A percentile compares a stretch with the other conserved stretches of the same genome.
These are phyloP conservation scores for Drosophila ercepeae DNA, from an alignment of 1,140 invertebrate species.

Conservation along the genomic window DNA sequence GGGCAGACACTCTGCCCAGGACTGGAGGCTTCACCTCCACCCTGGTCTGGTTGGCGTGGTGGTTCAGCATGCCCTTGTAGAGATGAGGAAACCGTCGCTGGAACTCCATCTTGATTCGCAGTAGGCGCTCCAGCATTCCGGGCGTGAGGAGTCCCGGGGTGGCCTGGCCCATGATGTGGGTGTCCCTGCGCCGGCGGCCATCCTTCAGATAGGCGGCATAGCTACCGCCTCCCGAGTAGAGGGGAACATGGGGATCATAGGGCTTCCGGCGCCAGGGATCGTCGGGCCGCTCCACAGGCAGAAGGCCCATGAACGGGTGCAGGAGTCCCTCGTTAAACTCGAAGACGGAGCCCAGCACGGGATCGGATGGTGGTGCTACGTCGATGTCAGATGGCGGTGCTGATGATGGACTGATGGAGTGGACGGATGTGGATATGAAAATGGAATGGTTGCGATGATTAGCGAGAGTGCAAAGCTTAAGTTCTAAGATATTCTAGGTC, in stretches of 20 bases:
- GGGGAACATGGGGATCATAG: conserved; percentile 52
- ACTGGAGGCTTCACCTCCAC: conserved; percentile 70
- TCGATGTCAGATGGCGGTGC: conserved; percentile 42
- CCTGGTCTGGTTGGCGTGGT: conserved; percentile 56
- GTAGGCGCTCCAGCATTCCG: conserved; percentile 68
- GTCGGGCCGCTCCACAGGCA: conserved; percentile 47
- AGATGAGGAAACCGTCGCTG: conserved; percentile 66
- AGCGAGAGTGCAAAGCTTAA: conserved; percentile 3
- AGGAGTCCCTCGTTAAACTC: conserved; percentile 44
- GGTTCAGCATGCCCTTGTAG: conserved; percentile 70
- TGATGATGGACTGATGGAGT: conserved; percentile 71
- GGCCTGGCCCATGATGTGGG: conserved; percentile 58
- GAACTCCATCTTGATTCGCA: conserved; percentile 69
- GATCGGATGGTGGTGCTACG: conserved; percentile 29
- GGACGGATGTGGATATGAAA: conserved; percentile 19
- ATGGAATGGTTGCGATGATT: conserved; percentile 33
- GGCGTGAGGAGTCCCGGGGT: conserved; percentile 55
- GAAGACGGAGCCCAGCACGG: conserved; percentile 46
- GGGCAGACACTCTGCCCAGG: conserved; percentile 13
- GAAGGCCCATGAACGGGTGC: conserved; percentile 74
- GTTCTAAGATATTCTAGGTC: conserved; percentile 12
- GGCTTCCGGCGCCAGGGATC: conserved; percentile 70
- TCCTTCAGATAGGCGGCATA: conserved; percentile 65
- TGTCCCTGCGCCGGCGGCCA: conserved; percentile 50
- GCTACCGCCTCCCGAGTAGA: conserved; percentile 70